Base-by-base conservation (phyloP, 2,797 vertebrate genomes). In the Thalassophryne amazonica region DNA sequence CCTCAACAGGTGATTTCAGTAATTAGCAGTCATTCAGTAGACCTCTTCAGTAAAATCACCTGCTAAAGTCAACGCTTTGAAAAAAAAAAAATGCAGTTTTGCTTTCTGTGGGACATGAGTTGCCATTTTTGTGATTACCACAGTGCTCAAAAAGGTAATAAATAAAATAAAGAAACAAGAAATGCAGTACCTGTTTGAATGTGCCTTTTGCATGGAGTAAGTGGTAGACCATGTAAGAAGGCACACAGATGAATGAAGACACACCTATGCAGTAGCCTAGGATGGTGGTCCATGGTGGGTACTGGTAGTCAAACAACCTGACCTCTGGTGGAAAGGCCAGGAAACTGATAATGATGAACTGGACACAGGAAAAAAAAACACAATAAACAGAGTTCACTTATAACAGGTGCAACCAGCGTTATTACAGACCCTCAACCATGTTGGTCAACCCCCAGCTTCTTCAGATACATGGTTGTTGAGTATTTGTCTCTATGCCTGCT, bases 261-360 rank as follows among this genome's bases (percentile, higher is more conserved):
- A 92, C 91, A 4, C 96, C 97, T 14, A 98, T 95, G 85, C 93
- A 95, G 71, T 98, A 98, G 28, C 97, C 97, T 69, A 98, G 62
- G 24, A 93, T 83, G 3, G 91, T 91, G 60, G 93, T 96, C 97
- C 97, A 99, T 27, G 86, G 88, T 0, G 97, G 96, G 57, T 95
- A 99, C 2, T 71, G 67, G 20, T 99, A 98, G 54, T 94, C 23
- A 60, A 98, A 99, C 53, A 99, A 88, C 32, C 72, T 91, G 17
- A 99, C 91, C 30, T 93, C 89, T 0, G 94, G 94, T 6, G 95
- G 94, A 61, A 86, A 93, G 62, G 91, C 93, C 79, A 99, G 80
- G 80, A 99, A 98, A 58, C 95, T 99, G 88, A 91, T 92, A 49
- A 97, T 95, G 81, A 99, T 96, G 3, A 97, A 99, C 97, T 98